Percentiles rank a stretch among this genome's conserved stretches.
Evolutionary conservation across 2,888 invertebrate species (phyloP).

Genomic region (Polydrusus pterygomalis): DNA sequence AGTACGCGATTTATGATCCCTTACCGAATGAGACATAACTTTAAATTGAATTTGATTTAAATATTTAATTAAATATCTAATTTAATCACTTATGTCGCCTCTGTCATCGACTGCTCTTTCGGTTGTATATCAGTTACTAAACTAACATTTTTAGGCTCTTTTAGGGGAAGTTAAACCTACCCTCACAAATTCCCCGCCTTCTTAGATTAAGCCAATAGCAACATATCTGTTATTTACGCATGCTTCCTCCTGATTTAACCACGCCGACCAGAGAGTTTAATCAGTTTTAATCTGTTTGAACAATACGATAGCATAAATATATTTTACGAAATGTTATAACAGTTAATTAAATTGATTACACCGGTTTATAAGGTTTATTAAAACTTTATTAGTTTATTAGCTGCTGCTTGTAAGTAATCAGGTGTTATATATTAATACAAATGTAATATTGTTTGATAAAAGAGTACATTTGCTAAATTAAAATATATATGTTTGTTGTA

Average conservation of each 20-base stretch:
- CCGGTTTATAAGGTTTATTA: conserved; percentile 63
- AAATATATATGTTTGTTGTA: conserved; percentile 36
- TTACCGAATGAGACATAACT: conserved; percentile 49
- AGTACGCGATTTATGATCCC: conserved; percentile 68
- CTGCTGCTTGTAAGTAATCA: conserved; percentile 65
- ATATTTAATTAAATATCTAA: conserved; percentile 13
- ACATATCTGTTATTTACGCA: conserved; percentile 59
- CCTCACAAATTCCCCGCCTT: conserved; percentile 49
- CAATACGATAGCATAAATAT: conserved; percentile 54
- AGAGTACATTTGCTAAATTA: conserved; percentile 62
- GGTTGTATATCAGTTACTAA: conserved; percentile 47
- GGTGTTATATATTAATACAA: conserved; percentile 64
- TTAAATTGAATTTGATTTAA: neutral
- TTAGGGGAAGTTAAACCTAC: conserved; percentile 53
- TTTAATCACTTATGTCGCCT: conserved; percentile 27
- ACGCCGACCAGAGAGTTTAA: conserved; percentile 63
- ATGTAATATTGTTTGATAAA: conserved; percentile 61
- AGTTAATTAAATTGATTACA: conserved; percentile 67
- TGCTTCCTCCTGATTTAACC: conserved; percentile 63
- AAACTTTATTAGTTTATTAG: conserved; percentile 65
- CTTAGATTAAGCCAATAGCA: conserved; percentile 48
- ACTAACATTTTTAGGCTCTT: conserved; percentile 52
- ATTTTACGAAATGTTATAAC: conserved; percentile 61
- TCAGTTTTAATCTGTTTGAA: conserved; percentile 63
- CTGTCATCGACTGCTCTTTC: conserved; percentile 41